These are phyloP conservation scores for Crotalus horridus DNA, from an alignment of 2,113 vertebrate species.

Conservation along the genomic window DNA sequence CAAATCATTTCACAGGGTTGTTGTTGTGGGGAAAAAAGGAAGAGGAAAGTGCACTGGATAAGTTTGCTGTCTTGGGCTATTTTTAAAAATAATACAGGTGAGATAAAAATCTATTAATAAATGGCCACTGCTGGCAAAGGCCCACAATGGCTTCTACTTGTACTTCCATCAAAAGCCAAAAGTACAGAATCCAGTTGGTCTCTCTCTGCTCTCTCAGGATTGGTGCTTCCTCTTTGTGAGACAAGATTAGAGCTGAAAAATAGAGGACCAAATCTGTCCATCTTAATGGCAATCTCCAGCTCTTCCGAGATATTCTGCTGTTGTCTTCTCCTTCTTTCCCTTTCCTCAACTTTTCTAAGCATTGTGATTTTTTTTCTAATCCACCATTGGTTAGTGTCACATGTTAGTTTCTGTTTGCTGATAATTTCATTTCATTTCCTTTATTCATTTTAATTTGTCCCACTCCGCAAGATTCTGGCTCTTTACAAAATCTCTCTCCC, in stretches of 20 bases:
- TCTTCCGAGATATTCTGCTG: background rate
- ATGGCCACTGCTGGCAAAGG: background rate
- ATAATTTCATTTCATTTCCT: background rate
- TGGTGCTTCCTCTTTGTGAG: background rate
- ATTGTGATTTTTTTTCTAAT: background rate
- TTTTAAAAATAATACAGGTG: background rate
- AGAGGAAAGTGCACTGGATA: background rate
- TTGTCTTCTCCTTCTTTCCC: background rate
- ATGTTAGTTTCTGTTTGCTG: background rate
- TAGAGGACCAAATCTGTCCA: background rate
- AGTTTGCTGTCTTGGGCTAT: background rate
- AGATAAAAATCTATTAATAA: background rate
- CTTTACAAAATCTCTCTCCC: background rate
- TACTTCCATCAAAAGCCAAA: background rate
- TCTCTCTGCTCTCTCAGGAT: background rate
- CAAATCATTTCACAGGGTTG: background rate
- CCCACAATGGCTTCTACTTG: background rate
- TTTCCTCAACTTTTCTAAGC: background rate
- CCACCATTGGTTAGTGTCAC: background rate
- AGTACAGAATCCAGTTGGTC: background rate
- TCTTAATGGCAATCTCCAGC: background rate
- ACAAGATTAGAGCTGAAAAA: background rate
- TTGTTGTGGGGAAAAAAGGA: background rate
- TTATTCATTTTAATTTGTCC: background rate
- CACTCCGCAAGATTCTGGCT: background rate